These are phyloP conservation scores for Anarhynchus alexandrinus DNA, from an alignment of 2,113 vertebrate genomes.

Conservation along the genomic window DNA sequence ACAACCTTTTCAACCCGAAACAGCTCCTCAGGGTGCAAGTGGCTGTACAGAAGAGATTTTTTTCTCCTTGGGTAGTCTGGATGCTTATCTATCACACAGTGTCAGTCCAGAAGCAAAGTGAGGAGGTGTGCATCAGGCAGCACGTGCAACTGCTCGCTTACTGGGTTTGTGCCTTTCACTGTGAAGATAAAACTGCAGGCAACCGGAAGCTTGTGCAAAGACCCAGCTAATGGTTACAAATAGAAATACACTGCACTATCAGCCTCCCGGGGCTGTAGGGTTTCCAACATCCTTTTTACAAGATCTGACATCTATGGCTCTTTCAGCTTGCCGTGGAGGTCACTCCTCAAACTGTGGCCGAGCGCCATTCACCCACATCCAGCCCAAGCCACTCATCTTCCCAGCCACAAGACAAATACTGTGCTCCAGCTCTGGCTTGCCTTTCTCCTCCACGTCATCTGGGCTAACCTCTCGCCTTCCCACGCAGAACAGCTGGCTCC, in stretches of 20 bases:
- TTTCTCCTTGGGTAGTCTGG: neutral
- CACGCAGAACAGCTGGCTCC: slow-evolving; percentile 24
- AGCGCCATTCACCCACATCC: neutral
- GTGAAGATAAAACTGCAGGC: neutral
- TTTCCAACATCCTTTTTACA: neutral
- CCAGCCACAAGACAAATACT: neutral
- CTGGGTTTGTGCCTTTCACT: neutral
- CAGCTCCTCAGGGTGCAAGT: neutral
- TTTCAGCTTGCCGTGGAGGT: neutral
- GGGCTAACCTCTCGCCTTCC: neutral
- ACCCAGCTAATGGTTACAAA: neutral
- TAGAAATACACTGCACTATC: neutral
- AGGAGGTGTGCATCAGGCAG: neutral
- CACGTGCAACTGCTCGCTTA: fast-evolving
- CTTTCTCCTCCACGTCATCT: neutral
- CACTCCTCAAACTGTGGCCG: fast-evolving
- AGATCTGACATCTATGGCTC: neutral
- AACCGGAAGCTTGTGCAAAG: neutral
- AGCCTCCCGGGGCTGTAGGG: neutral
- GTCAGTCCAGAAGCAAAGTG: neutral
- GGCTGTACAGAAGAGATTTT: neutral
- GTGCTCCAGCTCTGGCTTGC: neutral
- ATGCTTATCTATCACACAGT: neutral
- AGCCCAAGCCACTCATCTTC: neutral
- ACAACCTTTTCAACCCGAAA: neutral